phyloP scores from a whole-genome alignment of 1,140 invertebrate genomes.

The Drosophila punjabiensis region DNA sequence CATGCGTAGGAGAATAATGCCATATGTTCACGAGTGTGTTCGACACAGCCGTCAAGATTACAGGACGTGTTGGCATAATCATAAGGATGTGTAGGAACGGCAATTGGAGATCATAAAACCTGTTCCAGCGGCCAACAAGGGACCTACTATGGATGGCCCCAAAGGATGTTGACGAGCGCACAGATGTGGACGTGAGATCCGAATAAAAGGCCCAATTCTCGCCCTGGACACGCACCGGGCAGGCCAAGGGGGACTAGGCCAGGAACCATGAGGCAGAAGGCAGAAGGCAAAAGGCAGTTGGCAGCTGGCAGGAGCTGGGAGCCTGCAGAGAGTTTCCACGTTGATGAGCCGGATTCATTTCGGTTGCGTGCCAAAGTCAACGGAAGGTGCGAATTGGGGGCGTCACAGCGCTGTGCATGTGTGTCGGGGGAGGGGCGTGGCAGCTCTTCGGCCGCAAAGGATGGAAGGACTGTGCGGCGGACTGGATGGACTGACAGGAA shows the following conservation, averaged over 20 bases:
- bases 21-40: not conserved
- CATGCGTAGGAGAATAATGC: not conserved
- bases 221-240: constrained; percentile 40
- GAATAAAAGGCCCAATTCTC: constrained; percentile 37
- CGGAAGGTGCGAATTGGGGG: constrained; percentile 43
- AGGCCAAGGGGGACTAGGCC: constrained; percentile 3
- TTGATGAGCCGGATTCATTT: constrained; percentile 70
- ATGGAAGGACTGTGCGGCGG: not conserved
- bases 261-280: constrained; percentile 30
- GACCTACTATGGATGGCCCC: constrained; percentile 6
- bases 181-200: constrained; percentile 43
- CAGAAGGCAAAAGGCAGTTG: constrained; percentile 5
- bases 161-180: constrained; percentile 23
- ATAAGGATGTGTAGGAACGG: constrained; percentile 19
- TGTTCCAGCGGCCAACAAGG: not conserved
- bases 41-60: constrained; percentile 17
- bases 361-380: constrained; percentile 51
- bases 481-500: constrained; percentile 23
- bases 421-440: not conserved
- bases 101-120: constrained; percentile 47
- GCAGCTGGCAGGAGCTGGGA: constrained; percentile 8
- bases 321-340: constrained; percentile 49
- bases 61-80: constrained; percentile 32
- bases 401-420: constrained; percentile 9
- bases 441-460: constrained; percentile 1